Percentiles rank a stretch among this genome's conserved stretches.
phyloP scores from a whole-genome alignment of 2,113 vertebrate species.

The Ophiodon elongatus region DNA sequence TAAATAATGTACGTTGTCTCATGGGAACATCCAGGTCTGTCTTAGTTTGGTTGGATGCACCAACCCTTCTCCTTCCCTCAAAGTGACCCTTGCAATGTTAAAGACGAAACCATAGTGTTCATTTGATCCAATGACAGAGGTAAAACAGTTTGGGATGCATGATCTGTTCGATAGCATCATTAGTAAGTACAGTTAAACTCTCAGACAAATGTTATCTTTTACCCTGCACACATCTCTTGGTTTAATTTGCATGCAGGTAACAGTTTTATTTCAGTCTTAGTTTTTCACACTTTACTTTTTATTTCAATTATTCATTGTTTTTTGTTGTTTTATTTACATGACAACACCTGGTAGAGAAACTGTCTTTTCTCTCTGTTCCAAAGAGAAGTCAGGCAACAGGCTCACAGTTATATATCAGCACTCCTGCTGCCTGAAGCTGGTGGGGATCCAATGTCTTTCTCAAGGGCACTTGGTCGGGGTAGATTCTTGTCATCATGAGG shows the following conservation, averaged over 20 bases:
- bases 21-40: conserved; percentile 63
- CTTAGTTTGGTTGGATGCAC: conserved; percentile 57
- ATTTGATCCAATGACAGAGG: conserved; percentile 10
- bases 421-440: conserved; percentile 53
- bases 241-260: conserved; percentile 13
- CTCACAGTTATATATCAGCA: conserved; percentile 37
- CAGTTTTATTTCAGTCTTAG: not conserved
- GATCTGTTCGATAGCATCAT: not conserved
- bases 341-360: conserved; percentile 22
- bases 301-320: conserved; percentile 21
- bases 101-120: conserved; percentile 11
- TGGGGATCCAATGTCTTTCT: conserved; percentile 57
- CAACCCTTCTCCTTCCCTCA: conserved; percentile 19
- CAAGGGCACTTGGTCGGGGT: conserved; percentile 64
- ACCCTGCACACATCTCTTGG: not conserved
- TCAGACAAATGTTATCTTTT: not conserved
- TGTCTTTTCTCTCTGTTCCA: conserved; percentile 25
- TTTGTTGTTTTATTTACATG: conserved; percentile 40
- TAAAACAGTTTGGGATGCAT: not conserved
- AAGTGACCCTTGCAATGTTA: conserved; percentile 48
- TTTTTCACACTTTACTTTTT: not conserved
- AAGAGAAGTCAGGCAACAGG: conserved; percentile 27
- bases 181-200: not conserved
- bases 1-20: conserved; percentile 69
- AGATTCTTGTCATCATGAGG: conserved; percentile 59